Base-by-base conservation (phyloP, 2,888 invertebrate species). In the Caenorhabditis panamensis region DNA sequence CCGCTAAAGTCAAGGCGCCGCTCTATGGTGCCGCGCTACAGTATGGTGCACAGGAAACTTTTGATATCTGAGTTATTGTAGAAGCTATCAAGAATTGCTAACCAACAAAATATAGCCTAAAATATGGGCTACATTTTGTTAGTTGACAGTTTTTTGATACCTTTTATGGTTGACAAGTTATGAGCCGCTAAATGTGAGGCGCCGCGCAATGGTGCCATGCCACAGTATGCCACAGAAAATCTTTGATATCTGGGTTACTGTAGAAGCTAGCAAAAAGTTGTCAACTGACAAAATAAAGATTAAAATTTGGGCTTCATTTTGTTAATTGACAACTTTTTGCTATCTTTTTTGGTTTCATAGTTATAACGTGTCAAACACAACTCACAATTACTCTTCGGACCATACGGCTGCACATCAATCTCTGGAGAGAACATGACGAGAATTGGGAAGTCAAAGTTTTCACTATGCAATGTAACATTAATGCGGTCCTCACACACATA, bases 401-500 rank as follows among this genome's bases (percentile, higher is more conserved):
- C 88, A 61, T 84, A 83, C 1, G 89, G 89, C 63, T 88, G 88
- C 22, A 88, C 78, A 66, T 88, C 89, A 49, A 89, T 88, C 69
- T 88, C 88, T n/a, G 89, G 89, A 36, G 82, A 68, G 31, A 89
- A 83, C 64, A 86, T 86, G 9, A 88, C 77, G 37, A 89, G 66
- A 26, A 89, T 84, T 54, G 89, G 63, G 58, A 82, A 83, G 41
- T 84, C 79, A 68, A 86, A 90, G 22, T 82, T 82, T 8, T 76
- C 75, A 36, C 85, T 82, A 47, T 80, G 83, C 18, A 89, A 80
- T 0, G 88, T 89, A 5, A 89, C 80, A 73, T 89, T 89, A 49
- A 89, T 72, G 18, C 85, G 54, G 69, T 89, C 89, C 63, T 89
- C 86, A 67, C 89, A 89, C 44, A 89, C 84, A 71, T 89, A 90